Evolutionary conservation across 2,113 vertebrate species (phyloP).

Genomic region (Crotophaga sulcirostris): DNA sequence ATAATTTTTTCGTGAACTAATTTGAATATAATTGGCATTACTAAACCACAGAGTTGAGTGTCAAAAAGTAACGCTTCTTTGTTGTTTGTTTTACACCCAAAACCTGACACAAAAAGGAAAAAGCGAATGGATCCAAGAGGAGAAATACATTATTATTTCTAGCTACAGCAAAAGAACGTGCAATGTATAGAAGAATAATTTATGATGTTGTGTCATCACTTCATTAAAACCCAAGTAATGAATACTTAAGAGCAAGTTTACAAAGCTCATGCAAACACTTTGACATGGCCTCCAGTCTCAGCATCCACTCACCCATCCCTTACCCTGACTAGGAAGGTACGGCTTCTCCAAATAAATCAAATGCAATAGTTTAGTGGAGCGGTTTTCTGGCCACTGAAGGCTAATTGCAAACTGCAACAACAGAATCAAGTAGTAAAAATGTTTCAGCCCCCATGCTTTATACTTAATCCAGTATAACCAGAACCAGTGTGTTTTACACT

Average conservation of each 20-base stretch:
- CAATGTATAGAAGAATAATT: not conserved
- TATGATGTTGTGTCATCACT: not conserved
- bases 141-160: not conserved
- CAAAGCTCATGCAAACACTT: not conserved
- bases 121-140: not conserved
- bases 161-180: not conserved
- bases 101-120: not conserved
- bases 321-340: not conserved
- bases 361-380: not conserved
- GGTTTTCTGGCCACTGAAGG: not conserved
- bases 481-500: not conserved
- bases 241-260: not conserved
- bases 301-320: not conserved
- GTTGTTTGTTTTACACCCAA: not conserved
- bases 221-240: not conserved
- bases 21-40: not conserved
- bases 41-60: not conserved
- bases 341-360: not conserved
- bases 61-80: not conserved
- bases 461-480: not conserved
- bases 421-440: not conserved
- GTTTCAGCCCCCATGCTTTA: not conserved
- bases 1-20: not conserved
- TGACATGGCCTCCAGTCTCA: not conserved
- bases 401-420: not conserved